These are phyloP conservation scores for Drosophila birchii DNA, from an alignment of 2,888 invertebrate genomes.

Conservation along the genomic window DNA sequence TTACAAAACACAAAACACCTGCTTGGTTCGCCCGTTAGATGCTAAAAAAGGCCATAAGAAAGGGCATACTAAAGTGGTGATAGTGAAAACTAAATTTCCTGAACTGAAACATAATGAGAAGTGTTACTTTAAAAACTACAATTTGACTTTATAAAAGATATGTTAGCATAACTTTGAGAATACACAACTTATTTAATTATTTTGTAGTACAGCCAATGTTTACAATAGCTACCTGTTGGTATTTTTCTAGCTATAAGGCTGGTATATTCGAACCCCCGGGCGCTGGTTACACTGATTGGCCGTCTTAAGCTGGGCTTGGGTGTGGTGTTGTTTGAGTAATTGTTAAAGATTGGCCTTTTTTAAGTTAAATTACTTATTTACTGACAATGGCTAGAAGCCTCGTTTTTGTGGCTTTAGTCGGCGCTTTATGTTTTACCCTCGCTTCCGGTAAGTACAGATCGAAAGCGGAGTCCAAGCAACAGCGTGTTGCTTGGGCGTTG, in stretches of 20 bases:
- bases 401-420: constrained; percentile 47
- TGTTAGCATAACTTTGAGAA: too few relatives aligned
- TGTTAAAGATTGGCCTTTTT: constrained; percentile 38
- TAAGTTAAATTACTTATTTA: constrained; percentile 25
- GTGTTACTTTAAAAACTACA: neutral
- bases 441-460: constrained; percentile 48
- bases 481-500: constrained; percentile 42
- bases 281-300: constrained; percentile 7
- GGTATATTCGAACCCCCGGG: neutral
- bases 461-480: neutral
- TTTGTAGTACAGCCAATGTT: neutral
- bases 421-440: constrained; percentile 45
- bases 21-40: constrained; percentile 20
- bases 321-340: constrained; percentile 64
- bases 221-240: constrained; percentile 22
- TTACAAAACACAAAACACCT: constrained; percentile 67
- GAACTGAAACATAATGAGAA: too few relatives aligned
- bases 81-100: neutral
- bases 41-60: constrained; percentile 40
- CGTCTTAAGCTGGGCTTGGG: constrained; percentile 55
- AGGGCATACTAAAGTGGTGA: constrained; percentile 5
- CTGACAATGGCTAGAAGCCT: constrained; percentile 54
- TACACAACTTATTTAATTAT: neutral
- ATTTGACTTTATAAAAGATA: too few relatives aligned
- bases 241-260: neutral